These are phyloP conservation scores for Enoplosus armatus DNA, from an alignment of 2,797 vertebrate species.

Conservation along the genomic window DNA sequence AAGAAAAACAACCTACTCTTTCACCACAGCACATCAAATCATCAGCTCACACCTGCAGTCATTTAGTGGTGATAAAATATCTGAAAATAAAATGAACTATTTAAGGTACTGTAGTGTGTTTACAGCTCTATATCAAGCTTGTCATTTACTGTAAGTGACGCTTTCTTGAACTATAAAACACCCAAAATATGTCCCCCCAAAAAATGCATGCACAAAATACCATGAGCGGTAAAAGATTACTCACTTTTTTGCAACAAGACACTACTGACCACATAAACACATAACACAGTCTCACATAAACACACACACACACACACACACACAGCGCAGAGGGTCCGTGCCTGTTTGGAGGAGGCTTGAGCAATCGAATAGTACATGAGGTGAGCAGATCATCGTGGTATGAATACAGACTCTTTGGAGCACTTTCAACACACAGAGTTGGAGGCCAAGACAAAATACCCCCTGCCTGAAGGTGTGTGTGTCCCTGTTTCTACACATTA, in stretches of 20 bases:
- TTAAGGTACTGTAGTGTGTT: not conserved
- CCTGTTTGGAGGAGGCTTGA: constrained; percentile 29
- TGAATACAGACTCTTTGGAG: constrained; percentile 59
- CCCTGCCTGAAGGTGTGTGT: constrained; percentile 49
- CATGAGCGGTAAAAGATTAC: constrained; percentile 28
- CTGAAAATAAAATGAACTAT: not conserved
- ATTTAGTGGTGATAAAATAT: not conserved
- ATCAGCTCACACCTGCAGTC: not conserved
- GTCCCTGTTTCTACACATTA: constrained; percentile 12
- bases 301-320: constrained; percentile 1
- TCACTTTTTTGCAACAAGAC: constrained; percentile 11
- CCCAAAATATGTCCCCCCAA: not conserved
- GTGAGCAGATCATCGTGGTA: constrained; percentile 67
- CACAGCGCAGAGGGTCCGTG: not conserved
- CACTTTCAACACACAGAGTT: constrained; percentile 46
- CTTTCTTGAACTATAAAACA: not conserved
- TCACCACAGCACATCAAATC: not conserved
- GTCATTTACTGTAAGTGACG: constrained; percentile 9
- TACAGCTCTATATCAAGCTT: not conserved
- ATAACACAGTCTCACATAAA: not conserved
- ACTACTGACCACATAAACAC: constrained; percentile 17
- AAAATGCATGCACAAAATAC: not conserved
- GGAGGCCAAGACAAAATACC: constrained; percentile 44
- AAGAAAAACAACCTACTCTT: not conserved
- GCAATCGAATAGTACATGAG: constrained; percentile 27